Evolutionary conservation across 2,888 invertebrate genomes (phyloP), one percentile per base, ranked within the genome.

Genomic region (Drosophila diplacantha): DNA sequence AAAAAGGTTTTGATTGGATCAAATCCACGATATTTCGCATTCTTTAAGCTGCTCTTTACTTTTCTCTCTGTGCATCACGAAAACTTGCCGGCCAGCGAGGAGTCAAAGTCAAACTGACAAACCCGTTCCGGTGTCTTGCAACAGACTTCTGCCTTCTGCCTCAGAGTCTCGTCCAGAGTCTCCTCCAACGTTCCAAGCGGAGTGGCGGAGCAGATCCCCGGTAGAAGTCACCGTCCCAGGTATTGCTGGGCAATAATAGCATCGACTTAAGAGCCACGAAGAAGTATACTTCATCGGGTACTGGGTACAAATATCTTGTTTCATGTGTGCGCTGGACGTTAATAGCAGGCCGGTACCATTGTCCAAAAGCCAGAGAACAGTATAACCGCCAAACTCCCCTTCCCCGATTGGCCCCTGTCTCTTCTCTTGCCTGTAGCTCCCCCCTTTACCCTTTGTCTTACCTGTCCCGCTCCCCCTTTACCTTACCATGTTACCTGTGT

Each of bases 261-360:
- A 75, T 64, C 50, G 51, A 64, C 57, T 64, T 65, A 47, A 64
- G 61, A 65, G 65, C 50, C 47, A 62, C 64, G 67, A 62, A 55
- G 58, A 43, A 47, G 65, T 65, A 58, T 63, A 55, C 56, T 68
- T 66, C 61, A 61, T 61, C 54, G 54, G 59, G 60, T 44, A 47
- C 53, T 80, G 81, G 63, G 63, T 76, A 84, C 83, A 83, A 81
- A 81, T 81, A 81, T 81, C 81, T 81, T 81, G 81, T 81, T 81
- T 81, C 81, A 81, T 81, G 83, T 81, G 83, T 84, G 83, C 81
- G 81, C 74, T 82, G 81, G 81, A 81, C 81, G 83, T 84, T 81
- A 81, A 84, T 81, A 81, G 83, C 78, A 72, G 83, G 58, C 75
- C 71, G 55, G 55, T 52, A 49, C 64, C 69, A 62, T 61, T 69